phyloP scores from a whole-genome alignment of 1,140 invertebrate genomes.

The Scaptomyza pallida region DNA sequence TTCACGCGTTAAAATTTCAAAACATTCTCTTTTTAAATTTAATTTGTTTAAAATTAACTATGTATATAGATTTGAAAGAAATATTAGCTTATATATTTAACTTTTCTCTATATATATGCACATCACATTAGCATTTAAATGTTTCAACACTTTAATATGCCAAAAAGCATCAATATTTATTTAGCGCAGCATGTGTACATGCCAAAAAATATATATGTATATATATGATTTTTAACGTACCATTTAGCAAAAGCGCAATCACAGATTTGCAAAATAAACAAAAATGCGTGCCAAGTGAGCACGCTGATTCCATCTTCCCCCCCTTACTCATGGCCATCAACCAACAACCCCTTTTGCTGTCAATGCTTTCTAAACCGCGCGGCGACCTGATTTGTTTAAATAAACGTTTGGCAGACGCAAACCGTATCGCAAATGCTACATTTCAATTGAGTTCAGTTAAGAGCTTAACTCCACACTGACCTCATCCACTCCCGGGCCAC shows the following conservation, averaged over 20 bases:
- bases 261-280: conserved; percentile 59
- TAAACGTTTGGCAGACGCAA: conserved; percentile 31
- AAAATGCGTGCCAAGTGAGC: conserved; percentile 40
- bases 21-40: no score
- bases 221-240: background rate
- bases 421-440: conserved; percentile 47
- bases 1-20: no score
- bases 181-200: conserved; percentile 16
- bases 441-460: conserved; percentile 45
- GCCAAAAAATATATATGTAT: no score
- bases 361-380: conserved; percentile 29
- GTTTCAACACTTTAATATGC: background rate
- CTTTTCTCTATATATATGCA: background rate
- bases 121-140: no score
- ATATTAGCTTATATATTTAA: no score
- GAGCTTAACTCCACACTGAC: conserved; percentile 21
- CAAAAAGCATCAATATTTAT: conserved; percentile 29
- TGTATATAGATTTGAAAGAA: no score
- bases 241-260: conserved; percentile 21
- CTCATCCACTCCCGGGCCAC: background rate
- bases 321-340: background rate
- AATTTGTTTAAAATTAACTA: no score
- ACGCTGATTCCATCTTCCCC: background rate
- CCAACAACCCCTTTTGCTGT: background rate
- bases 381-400: conserved; percentile 36